Base-by-base conservation (phyloP, 35 echinoderm and acorn worm species). In the Lytechinus variegatus region DNA sequence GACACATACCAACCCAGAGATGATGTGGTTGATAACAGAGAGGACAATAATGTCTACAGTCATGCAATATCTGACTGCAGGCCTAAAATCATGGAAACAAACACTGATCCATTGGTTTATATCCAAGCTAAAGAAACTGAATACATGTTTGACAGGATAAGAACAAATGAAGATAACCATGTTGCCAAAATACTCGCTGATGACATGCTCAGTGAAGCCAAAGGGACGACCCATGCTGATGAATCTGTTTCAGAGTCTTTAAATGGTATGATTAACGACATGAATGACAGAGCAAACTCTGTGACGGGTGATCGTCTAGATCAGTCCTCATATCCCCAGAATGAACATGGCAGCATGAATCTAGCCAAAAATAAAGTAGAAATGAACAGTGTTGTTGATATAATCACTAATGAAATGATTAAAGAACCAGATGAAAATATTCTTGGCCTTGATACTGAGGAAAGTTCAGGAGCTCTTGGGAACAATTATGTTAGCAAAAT, bases 321-420 rank as follows among this genome's bases (percentile, higher is more conserved):
- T 79, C 12, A 19, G 8, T 19, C 66, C 66, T 79, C 14, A 24
- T 5, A 79, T 79, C 66, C 66, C 66, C 21, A 24, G 66, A n/a
- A 24, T 90, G 88, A 90, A 90, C 33, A 33, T 44, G 52, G 24
- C 6, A 12, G 16, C 4, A 12, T 52, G 52, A 13, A 90, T 90
- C 29, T 52, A 52, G 52, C 29, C 88, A 51, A 90, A 90, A 54
- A 90, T 52, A 12, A 33, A 90, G 28, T 9, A 52, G 52, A 52
- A 52, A 54, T 2, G 1, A 90, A 90, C 52, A n/a, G 4, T 10
- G 88, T 90, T 28, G 28, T 14, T 52, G 88, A 52, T 54, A 90
- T 90, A 44, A 44, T 90, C 11, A 54, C 88, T 52, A 44, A 90
- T 90, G 88, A 52, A 14, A 90, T 90, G 88, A 28, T 90, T n/a